A percentile compares a stretch with the other conserved stretches of the same genome.
phyloP scores from a whole-genome alignment of 2,888 invertebrate genomes.

The Mimas tiliae region DNA sequence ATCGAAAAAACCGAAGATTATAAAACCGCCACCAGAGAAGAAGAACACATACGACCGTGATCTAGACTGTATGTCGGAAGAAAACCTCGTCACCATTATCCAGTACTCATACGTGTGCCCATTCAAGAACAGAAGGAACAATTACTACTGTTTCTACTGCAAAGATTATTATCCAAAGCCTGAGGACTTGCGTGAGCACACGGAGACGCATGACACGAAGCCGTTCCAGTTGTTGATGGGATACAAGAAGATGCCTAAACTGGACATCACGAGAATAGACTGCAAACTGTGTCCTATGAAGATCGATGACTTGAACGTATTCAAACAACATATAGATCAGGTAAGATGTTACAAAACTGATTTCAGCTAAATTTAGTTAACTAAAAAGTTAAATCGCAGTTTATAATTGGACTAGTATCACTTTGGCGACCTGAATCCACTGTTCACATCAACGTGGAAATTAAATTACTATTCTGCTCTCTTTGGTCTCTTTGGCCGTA shows the following conservation, averaged over 20 bases:
- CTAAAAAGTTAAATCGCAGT: too few relatives aligned
- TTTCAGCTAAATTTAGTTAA: too few relatives aligned
- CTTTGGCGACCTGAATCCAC: too few relatives aligned
- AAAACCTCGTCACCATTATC: conserved; percentile 72
- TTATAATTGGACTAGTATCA: too few relatives aligned
- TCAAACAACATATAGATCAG: conserved; percentile 71
- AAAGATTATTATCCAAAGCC: conserved; percentile 77
- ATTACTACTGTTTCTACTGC: conserved; percentile 79
- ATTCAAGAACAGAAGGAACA: conserved; percentile 74
- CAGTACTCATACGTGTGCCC: conserved; percentile 77
- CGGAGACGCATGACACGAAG: conserved; percentile 70
- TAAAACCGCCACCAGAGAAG: conserved; percentile 63
- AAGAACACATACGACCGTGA: conserved; percentile 71
- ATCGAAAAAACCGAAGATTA: conserved; percentile 46
- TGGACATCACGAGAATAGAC: conserved; percentile 75
- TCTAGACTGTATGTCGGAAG: conserved; percentile 76
- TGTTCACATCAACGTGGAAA: too few relatives aligned
- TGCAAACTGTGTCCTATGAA: conserved; percentile 67
- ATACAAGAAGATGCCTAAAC: conserved; percentile 76
- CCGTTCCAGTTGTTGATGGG: conserved; percentile 75
- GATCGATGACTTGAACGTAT: conserved; percentile 65
- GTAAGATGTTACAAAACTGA: conserved; percentile 31
- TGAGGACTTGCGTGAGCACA: conserved; percentile 74
- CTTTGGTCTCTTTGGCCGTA: too few relatives aligned
- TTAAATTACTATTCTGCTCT: too few relatives aligned